Evolutionary conservation across 2,888 invertebrate genomes (phyloP).

Genomic region (Stramonita haemastoma): DNA sequence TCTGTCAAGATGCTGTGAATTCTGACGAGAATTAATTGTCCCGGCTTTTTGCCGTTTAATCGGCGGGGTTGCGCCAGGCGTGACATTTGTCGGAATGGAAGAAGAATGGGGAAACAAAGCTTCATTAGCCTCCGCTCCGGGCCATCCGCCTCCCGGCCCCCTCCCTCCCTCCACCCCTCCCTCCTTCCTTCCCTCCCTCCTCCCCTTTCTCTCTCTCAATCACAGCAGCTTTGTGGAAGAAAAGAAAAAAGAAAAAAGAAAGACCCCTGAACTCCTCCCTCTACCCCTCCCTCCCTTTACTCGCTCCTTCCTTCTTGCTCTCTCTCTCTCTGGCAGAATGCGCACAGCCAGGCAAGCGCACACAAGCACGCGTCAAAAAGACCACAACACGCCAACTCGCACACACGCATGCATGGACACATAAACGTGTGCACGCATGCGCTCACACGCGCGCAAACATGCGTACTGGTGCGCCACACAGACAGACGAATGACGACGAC

Average conservation of each 20-base stretch:
- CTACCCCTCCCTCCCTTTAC: no score
- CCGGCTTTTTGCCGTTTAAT: slow-evolving; percentile 11
- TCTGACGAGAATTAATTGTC: slow-evolving; percentile 30
- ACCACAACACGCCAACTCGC: neutral
- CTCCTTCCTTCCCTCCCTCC: neutral
- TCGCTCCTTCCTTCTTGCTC: neutral
- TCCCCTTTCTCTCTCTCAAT: neutral
- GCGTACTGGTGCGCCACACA: neutral
- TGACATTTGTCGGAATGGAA: slow-evolving; percentile 32
- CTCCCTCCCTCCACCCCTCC: neutral
- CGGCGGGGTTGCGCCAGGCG: neutral
- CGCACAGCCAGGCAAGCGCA: neutral
- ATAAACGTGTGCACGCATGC: neutral
- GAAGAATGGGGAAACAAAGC: slow-evolving; percentile 9
- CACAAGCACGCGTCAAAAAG: neutral
- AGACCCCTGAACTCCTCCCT: neutral
- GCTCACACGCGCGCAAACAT: neutral
- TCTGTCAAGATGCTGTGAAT: slow-evolving; percentile 21
- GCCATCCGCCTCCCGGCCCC: neutral
- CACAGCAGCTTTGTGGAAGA: neutral
- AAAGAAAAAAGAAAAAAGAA: no score
- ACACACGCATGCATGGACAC: neutral
- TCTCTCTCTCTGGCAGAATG: neutral
- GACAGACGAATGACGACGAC: no score
- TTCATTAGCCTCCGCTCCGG: slow-evolving; percentile 3